Base-by-base conservation (phyloP, 2,113 vertebrate species). In the Sporophila hypoxantha region DNA sequence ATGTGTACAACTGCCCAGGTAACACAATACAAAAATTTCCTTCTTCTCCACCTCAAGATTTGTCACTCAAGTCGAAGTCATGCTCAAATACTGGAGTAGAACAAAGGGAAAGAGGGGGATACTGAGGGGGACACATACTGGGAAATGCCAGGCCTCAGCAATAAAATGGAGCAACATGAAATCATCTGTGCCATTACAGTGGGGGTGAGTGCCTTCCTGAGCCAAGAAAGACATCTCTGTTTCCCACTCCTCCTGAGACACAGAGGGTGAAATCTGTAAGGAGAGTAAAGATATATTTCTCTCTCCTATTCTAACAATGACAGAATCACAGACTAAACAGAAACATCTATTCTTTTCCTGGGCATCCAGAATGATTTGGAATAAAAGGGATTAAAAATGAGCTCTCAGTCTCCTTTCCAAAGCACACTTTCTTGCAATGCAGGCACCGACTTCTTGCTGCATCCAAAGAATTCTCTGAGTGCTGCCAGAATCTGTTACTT, bases 81-180 rank as follows among this genome's bases (percentile, higher is more conserved):
- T 61, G 53, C 44, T 81, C 66, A 77, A 67, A 32, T 21, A 29
- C 41, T 56, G 59, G 30, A 88, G 65, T 5, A 77, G 61, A 95
- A 83, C 79, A 85, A 95, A 83, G 41, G 19, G 57, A 77, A 88
- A 75, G 53, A 77, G 15, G 26, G 56, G 49, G 49, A 85, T 76
- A 73, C 42, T 10, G 3, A 94, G 41, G 3, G 49, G 65, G 80
- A 93, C 74, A 91, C 76, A 93, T 23, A 8, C 53, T 34, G 47
- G 76, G 88, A 91, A 95, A 94, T 71, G 74, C 80, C 88, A 95
- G 91, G 93, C 82, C 90, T 75, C 60, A 71, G 77, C 32, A 92
- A 81, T 65, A 80, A 85, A 86, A 88, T 49, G 41, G 41, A 94
- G 37, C 34, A 88, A 77, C 25, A 41, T 75, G 69, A 92, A 93